Percentiles rank a stretch among this genome's conserved stretches.
Evolutionary conservation across 2,888 invertebrate genomes (phyloP).

Genomic region (Mechanitis mazaeus): DNA sequence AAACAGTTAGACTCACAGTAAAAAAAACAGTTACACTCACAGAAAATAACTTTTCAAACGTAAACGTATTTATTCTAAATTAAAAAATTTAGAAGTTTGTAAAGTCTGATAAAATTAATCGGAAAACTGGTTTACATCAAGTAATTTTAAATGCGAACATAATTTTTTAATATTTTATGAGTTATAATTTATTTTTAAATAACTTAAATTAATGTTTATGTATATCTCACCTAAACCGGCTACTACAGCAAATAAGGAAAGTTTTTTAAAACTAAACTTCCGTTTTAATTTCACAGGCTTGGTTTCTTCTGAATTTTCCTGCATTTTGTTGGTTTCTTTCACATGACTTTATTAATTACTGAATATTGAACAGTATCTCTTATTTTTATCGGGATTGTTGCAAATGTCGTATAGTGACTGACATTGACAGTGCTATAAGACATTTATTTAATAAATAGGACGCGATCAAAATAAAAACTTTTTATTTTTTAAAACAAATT

Average conservation of each 20-base stretch:
- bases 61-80: no score
- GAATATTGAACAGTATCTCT: no score
- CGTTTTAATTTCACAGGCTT: not conserved
- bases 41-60: no score
- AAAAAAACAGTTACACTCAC: no score
- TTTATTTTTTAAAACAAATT: no score
- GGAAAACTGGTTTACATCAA: no score
- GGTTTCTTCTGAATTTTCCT: not conserved
- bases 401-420: not conserved
- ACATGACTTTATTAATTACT: not conserved
- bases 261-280: not conserved
- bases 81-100: no score
- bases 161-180: no score
- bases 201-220: not conserved
- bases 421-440: slow-evolving; percentile 1
- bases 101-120: no score
- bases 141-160: no score
- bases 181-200: no score
- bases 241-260: not conserved
- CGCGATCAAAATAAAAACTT: not conserved
- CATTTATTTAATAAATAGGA: not conserved
- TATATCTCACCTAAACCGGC: not conserved
- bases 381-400: not conserved
- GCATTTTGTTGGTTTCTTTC: slow-evolving; percentile 1
- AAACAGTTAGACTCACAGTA: no score